phyloP scores from a whole-genome alignment of 1,140 invertebrate species.

The Cydia fagiglandana region DNA sequence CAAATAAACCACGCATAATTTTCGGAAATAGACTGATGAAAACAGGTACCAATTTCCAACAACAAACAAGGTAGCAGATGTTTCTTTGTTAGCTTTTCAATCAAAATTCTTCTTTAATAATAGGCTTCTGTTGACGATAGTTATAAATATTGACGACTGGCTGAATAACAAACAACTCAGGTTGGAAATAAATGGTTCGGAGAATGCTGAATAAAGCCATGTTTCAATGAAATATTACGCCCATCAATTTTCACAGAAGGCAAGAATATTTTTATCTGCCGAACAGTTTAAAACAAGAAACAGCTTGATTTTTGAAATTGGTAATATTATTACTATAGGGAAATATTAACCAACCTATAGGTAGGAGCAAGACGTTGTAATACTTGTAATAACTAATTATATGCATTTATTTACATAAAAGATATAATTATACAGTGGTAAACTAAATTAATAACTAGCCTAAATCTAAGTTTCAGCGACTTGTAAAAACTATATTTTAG shows the following conservation, averaged over 20 bases:
- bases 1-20: background rate
- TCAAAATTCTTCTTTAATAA: background rate
- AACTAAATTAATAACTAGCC: too few species aligned
- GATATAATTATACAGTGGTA: too few species aligned
- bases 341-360: too few species aligned
- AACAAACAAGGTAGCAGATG: constrained; percentile 11
- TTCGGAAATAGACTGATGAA: background rate
- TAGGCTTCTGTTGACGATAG: constrained; percentile 10
- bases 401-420: too few species aligned
- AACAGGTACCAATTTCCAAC: background rate
- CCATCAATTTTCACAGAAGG: constrained; percentile 9
- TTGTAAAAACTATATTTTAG: too few species aligned
- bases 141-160: constrained; percentile 18
- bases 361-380: too few species aligned
- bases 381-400: too few species aligned
- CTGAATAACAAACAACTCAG: constrained; percentile 11
- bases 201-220: constrained; percentile 3
- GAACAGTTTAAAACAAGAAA: constrained; percentile 1
- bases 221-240: constrained; percentile 6
- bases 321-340: too few species aligned
- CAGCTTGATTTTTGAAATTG: background rate
- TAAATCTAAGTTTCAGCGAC: too few species aligned
- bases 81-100: constrained; percentile 7
- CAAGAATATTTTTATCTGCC: background rate
- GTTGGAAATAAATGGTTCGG: constrained; percentile 8